These are phyloP conservation scores for Idaea aversata DNA, from an alignment of 2,888 invertebrate species.

Conservation along the genomic window DNA sequence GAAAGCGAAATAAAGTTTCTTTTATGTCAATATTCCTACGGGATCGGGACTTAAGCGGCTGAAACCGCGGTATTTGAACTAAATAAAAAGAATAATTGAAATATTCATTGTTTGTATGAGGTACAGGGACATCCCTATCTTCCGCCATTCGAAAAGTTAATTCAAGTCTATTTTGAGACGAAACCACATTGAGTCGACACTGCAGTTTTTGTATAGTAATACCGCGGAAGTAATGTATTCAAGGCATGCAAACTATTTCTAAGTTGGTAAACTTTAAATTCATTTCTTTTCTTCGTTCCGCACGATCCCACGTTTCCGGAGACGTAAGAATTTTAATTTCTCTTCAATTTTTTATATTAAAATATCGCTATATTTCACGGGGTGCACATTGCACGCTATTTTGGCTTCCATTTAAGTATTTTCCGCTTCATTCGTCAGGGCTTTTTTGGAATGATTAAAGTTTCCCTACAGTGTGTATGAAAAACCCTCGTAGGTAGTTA, in stretches of 20 bases:
- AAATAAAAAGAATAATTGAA: not conserved
- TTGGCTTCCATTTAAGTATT: slow-evolving; percentile 77
- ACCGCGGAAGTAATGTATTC: slow-evolving; percentile 31
- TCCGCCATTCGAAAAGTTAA: not conserved
- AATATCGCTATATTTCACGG: slow-evolving; percentile 73
- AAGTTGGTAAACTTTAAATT: slow-evolving; percentile 54
- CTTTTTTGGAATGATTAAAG: slow-evolving; percentile 66
- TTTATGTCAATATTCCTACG: too few species aligned
- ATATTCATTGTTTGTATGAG: not conserved
- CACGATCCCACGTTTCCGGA: slow-evolving; percentile 63
- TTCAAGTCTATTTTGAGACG: slow-evolving; percentile 2
- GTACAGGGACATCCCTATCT: not conserved
- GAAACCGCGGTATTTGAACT: too few species aligned
- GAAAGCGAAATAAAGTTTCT: too few species aligned
- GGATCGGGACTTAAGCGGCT: too few species aligned
- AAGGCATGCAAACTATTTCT: slow-evolving; percentile 50
- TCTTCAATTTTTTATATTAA: slow-evolving; percentile 47
- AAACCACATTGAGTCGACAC: not conserved
- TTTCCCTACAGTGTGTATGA: slow-evolving; percentile 24
- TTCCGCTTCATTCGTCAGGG: slow-evolving; percentile 76
- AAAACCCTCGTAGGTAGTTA: too few species aligned
- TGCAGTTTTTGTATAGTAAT: slow-evolving; percentile 15
- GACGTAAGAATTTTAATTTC: slow-evolving; percentile 63
- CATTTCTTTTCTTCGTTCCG: slow-evolving; percentile 59
- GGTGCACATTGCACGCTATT: slow-evolving; percentile 65